Evolutionary conservation across 2,797 vertebrate genomes (phyloP), one percentile per base, ranked within the genome.

Genomic region (Sebastes vulpes): DNA sequence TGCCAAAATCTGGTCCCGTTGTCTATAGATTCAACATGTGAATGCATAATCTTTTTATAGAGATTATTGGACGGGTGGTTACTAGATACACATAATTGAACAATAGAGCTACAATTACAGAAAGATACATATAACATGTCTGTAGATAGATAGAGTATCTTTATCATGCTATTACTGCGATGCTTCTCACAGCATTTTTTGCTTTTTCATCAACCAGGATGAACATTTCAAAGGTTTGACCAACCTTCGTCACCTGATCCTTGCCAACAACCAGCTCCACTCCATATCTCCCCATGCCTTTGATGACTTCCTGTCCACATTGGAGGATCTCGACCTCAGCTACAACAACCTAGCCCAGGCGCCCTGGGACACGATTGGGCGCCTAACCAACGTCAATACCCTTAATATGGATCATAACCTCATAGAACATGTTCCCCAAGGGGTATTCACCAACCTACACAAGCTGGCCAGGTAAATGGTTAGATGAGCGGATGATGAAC

Each of bases 401-500:
- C 83, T 98, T 54, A 97, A 97, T 72, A 90, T 98, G 95, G 97
- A 98, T 58, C 97, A 98, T 57, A 98, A 98, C 76, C 96, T 98
- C 42, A 97, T 98, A 14, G 97, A 97, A 76, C 95, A 96, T 31
- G 97, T 98, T 31, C 97, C 97, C 0, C 96, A 97, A 72, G 97
- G 97, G 1, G 96, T 97, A 32, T 98, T 98, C 90, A 97, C 97
- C 2, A 97, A 97, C 81, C 93, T 98, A 3, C 97, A 97, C 92
- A 98, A 97, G 77, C 88, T 98, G 6, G 97, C 97, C 1, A 94
- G 94, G 94, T 95, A 89, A 76, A 48, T 50, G 6, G 11, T 61
- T 5, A 12, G 7, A 56, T 6, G 12, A 56, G 38, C 25, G 0
- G 21, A 64, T 48, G 2, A 25, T 38, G 46, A 59, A 54, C 7